Conservation (phyloP, 2,888 invertebrate species). For the Andrena minutula region DNA sequence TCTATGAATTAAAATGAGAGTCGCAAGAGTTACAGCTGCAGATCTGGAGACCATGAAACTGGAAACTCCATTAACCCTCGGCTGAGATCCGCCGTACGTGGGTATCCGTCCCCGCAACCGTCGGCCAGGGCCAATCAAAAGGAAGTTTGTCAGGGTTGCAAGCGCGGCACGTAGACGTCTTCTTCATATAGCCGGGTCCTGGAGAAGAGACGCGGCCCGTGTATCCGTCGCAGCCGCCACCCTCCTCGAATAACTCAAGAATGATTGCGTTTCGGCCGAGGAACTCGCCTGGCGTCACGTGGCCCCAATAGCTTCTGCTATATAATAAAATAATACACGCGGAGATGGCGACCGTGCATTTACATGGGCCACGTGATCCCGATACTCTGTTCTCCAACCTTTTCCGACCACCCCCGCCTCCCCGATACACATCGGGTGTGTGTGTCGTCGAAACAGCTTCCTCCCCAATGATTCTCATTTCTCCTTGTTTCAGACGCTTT, state of each 20-base stretch:
- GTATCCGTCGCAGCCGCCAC: constrained; percentile 55
- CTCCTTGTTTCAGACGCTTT: neutral
- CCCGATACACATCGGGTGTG: constrained; percentile 32
- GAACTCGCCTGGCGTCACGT: constrained; percentile 78
- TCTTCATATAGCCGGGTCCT: constrained; percentile 36
- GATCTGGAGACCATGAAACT: constrained; percentile 21
- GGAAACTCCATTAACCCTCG: constrained; percentile 29
- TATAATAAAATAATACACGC: constrained; percentile 74
- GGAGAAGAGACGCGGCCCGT: constrained; percentile 20
- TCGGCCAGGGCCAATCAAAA: constrained; percentile 71
- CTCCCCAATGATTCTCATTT: constrained; percentile 8
- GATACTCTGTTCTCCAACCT: constrained; percentile 38
- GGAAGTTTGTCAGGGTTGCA: constrained; percentile 72
- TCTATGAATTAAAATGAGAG: neutral
- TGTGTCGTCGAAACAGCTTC: neutral
- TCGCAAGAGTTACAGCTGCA: neutral
- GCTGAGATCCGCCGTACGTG: constrained; percentile 39
- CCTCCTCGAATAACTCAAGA: constrained; percentile 82
- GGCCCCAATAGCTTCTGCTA: constrained; percentile 79
- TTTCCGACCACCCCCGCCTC: constrained; percentile 1
- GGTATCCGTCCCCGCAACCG: constrained; percentile 31
- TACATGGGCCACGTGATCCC: constrained; percentile 62
- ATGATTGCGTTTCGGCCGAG: constrained; percentile 78
- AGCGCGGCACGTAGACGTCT: constrained; percentile 54
- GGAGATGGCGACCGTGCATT: constrained; percentile 46